phyloP scores from a whole-genome alignment of 2,113 vertebrate species.

The Tautogolabrus adspersus region DNA sequence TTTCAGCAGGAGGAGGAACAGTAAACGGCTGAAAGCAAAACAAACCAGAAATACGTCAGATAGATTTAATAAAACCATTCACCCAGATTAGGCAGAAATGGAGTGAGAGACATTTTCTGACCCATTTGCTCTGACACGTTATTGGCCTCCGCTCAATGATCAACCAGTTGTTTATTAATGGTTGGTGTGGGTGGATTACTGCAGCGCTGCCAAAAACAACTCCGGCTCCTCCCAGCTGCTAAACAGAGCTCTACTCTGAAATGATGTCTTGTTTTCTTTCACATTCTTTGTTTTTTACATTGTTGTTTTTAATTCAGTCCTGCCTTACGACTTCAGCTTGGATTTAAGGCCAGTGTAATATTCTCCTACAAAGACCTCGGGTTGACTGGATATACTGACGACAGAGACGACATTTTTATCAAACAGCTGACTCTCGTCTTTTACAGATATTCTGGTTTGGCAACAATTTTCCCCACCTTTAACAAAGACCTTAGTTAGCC shows the following conservation, averaged over 20 bases:
- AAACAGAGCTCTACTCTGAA: constrained; percentile 55
- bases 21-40: too few species aligned
- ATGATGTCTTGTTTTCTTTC: constrained; percentile 53
- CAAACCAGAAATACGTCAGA: not conserved
- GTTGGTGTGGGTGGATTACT: constrained; percentile 24
- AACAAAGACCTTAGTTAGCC: not conserved
- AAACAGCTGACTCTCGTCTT: too few species aligned
- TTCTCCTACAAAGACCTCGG: not conserved
- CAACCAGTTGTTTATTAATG: constrained; percentile 58
- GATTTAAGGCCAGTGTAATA: constrained; percentile 23
- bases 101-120: constrained; percentile 26
- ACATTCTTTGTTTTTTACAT: constrained; percentile 51
- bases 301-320: constrained; percentile 61
- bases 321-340: constrained; percentile 28
- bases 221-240: constrained; percentile 28
- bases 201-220: constrained; percentile 68
- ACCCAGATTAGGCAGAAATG: constrained; percentile 18
- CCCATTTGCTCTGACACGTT: constrained; percentile 30
- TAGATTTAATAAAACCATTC: not conserved
- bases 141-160: constrained; percentile 41
- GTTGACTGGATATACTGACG: too few species aligned
- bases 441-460: not conserved
- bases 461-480: too few species aligned
- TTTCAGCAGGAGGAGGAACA: too few species aligned
- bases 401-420: too few species aligned